These are phyloP conservation scores for Lipophrys pholis DNA, from an alignment of 2,113 vertebrate genomes.

Conservation along the genomic window DNA sequence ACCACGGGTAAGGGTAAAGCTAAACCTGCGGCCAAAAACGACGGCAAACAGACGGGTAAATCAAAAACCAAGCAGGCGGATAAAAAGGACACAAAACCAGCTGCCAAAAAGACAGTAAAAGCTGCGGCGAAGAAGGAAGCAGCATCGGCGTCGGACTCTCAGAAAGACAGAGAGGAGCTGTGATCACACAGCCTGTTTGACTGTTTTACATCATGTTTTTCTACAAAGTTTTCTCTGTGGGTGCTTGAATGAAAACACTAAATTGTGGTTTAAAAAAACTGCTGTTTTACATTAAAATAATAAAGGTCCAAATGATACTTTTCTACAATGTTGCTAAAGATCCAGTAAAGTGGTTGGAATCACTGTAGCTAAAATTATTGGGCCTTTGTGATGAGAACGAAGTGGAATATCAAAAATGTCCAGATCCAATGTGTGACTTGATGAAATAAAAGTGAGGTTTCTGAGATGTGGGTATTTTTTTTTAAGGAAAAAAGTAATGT, in stretches of 20 bases:
- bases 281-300: not conserved
- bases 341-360: conserved; percentile 7
- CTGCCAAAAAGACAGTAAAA: conserved; percentile 49
- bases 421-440: conserved; percentile 2
- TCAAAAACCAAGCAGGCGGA: conserved; percentile 1
- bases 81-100: conserved; percentile 46
- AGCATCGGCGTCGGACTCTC: conserved; percentile 41
- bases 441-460: conserved; percentile 51
- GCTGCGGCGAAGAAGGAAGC: conserved; percentile 55
- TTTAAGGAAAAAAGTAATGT: not conserved
- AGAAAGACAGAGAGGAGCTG: conserved; percentile 73
- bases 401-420: not conserved
- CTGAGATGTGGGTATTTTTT: not conserved
- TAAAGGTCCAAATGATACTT: not conserved
- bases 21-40: conserved; percentile 43
- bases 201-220: conserved; percentile 10
- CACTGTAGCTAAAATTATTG: not conserved
- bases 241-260: conserved; percentile 6
- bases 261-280: not conserved
- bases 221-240: conserved; percentile 18
- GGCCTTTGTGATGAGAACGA: not conserved
- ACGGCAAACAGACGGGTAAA: not conserved
- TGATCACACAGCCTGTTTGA: conserved; percentile 51
- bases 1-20: conserved; percentile 41
- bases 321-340: conserved; percentile 1